Evolutionary conservation across 2,113 vertebrate genomes (phyloP), one percentile per base, ranked within the genome.

Genomic region (Myotis lucifugus): DNA sequence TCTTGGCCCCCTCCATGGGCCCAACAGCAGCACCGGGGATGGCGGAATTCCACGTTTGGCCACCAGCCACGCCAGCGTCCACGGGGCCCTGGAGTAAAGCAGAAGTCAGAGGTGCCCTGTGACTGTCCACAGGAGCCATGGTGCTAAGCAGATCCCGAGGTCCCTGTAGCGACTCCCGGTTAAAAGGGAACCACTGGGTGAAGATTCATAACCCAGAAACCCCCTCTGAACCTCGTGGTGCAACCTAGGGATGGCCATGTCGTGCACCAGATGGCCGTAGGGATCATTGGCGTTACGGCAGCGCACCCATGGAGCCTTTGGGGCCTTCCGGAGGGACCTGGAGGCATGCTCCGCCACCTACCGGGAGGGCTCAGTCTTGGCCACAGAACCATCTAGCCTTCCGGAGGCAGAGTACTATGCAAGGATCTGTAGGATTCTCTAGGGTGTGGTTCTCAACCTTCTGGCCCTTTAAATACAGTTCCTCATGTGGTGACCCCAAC

Each of bases 301-400:
- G 52, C 1, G 2, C 1, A 0, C 18, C 25, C 2, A 2, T 0
- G 11, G 69, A 0, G 0, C 0, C 13, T 27, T 15, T 7, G 19
- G 4, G 29, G 13, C 42, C 19, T 8, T 11, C 7, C 11, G 6
- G 40, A 17, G 42, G n/a, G 21, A 7, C 37, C 66, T 91, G 78
- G 96, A 95, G 0, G 74, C 67, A 0, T 93, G 96, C 42, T 95
- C 96, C 88, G 86, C 96, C 56, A 91, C 93, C 8, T 85, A 59
- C 52, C 40, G 81, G 32, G 95, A 92, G 17, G 96, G 93, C 61
- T 95, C 56, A 27, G 93, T 76, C 82, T 4, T 96, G 92, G 90
- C 95, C 17, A 66, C 6, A 4, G 93, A 46, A 8, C 46, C 50
- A 1, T 59, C 86, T 32, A 81, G 94, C 52, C 70, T 48, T 8